phyloP scores from a whole-genome alignment of 53 echinoderm and acorn worm genomes.

The Paracentrotus lividus region DNA sequence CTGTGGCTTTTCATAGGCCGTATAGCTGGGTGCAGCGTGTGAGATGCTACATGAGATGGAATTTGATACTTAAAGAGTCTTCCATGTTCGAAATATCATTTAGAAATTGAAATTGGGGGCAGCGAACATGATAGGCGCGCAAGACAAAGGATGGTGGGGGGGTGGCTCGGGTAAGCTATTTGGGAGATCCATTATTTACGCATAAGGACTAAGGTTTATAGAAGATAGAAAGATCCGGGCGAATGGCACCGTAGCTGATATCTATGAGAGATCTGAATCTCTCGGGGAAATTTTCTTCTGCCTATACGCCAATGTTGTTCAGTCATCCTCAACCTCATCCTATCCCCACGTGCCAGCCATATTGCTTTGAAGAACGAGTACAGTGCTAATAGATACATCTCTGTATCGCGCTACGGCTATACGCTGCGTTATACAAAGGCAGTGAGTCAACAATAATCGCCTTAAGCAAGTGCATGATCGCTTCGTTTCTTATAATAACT shows the following conservation, averaged over 20 bases:
- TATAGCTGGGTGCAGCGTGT: too few relatives aligned
- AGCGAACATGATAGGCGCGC: background rate
- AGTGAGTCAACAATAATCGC: background rate
- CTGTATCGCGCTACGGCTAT: conserved; percentile 25
- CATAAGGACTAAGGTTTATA: background rate
- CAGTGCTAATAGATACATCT: conserved; percentile 67
- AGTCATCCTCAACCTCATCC: conserved; percentile 31
- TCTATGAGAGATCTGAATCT: conserved; percentile 48
- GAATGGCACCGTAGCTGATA: too few relatives aligned
- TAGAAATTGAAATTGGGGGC: background rate
- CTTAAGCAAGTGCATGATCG: conserved; percentile 57
- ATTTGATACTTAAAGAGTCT: background rate
- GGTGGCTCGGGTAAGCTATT: too few relatives aligned
- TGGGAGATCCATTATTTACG: background rate
- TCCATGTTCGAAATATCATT: background rate
- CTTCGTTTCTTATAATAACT: background rate
- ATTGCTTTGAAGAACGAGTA: background rate
- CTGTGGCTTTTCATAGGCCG: too few relatives aligned
- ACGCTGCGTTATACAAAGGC: background rate
- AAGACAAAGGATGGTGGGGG: background rate
- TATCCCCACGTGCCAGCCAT: background rate
- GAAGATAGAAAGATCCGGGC: background rate
- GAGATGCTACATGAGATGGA: too few relatives aligned
- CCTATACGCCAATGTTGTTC: conserved; percentile 26
- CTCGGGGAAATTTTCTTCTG: conserved; percentile 43